These are phyloP conservation scores for Heliangelus exortis DNA, from an alignment of 2,797 vertebrate species.

Conservation along the genomic window DNA sequence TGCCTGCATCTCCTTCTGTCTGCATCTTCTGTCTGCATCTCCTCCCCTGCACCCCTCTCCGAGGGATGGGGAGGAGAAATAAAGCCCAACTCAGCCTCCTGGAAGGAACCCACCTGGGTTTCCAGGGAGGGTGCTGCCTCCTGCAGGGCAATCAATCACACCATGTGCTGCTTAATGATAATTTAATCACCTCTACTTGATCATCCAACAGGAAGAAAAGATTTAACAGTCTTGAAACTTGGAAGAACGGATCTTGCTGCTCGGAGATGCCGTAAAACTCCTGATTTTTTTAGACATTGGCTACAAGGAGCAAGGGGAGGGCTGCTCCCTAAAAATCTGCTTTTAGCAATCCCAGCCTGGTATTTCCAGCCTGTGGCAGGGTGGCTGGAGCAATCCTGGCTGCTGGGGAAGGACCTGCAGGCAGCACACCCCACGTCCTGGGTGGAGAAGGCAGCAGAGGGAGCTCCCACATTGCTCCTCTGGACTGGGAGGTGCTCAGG, in stretches of 20 bases:
- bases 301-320: no score
- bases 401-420: neutral
- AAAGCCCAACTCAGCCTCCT: neutral
- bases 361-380: neutral
- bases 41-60: no score
- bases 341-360: neutral
- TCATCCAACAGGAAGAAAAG: slow-evolving; percentile 27
- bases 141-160: neutral
- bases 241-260: neutral
- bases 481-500: fast-evolving
- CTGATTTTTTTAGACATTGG: neutral
- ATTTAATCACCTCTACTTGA: slow-evolving; percentile 32
- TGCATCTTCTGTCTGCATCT: neutral
- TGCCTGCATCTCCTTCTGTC: neutral
- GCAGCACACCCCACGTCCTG: neutral
- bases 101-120: fast-evolving
- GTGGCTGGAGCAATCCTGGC: neutral
- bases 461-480: neutral
- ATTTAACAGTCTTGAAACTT: neutral
- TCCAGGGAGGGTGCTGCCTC: neutral
- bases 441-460: neutral
- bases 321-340: neutral
- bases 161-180: neutral
- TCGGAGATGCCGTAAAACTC: neutral
- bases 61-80: neutral